Base-by-base conservation (phyloP, 1,140 invertebrate genomes). In the Harlomillsia oculata region DNA sequence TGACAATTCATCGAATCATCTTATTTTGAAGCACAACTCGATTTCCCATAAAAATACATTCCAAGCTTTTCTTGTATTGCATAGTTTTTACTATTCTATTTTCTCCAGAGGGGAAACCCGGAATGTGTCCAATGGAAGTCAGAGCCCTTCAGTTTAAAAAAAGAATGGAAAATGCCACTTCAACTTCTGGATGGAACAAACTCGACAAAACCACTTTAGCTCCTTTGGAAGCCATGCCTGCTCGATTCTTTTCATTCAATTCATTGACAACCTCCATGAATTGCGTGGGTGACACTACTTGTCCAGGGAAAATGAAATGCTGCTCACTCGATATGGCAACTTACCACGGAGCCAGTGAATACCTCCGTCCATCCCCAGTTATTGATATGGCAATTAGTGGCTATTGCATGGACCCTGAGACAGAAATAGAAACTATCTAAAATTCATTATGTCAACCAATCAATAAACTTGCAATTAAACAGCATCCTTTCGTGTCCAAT, bases 301-400 rank as follows among this genome's bases (percentile, higher is more conserved):
- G 54, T n/a, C 54, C 54, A 26, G 54, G 54, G 30, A 40, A 23
- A 20, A 37, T 56, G 45, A 56, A 56, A 32, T 56, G 54, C 29
- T 56, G 54, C 37, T 39, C 44, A 14, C 16, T 1, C 5, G 13
- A 1, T 1, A 18, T 6, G 32, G 9, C 18, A 23, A 3, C 20
- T 21, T 3, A 4, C 13, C 25, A 41, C 25, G 16, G 5, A 18
- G 39, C 21, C 3, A 41, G 3, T 41, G 39, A 3, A 14, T 0
- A 9, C 6, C 16, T 11, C n/a, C n/a, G n/a, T n/a, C n/a, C n/a
- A n/a, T n/a, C n/a, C n/a, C n/a, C n/a, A n/a, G n/a, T n/a, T n/a
- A n/a, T n/a, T n/a, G n/a, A n/a, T 1, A 21, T 18, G 3, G 20
- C 21, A 11, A 14, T 41, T 41, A 2, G 5, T 21, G 39, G 39